Percentiles rank a stretch among this genome's conserved stretches.
Conservation (phyloP, 1,140 invertebrate species). For the Harpegnathos saltator region DNA sequence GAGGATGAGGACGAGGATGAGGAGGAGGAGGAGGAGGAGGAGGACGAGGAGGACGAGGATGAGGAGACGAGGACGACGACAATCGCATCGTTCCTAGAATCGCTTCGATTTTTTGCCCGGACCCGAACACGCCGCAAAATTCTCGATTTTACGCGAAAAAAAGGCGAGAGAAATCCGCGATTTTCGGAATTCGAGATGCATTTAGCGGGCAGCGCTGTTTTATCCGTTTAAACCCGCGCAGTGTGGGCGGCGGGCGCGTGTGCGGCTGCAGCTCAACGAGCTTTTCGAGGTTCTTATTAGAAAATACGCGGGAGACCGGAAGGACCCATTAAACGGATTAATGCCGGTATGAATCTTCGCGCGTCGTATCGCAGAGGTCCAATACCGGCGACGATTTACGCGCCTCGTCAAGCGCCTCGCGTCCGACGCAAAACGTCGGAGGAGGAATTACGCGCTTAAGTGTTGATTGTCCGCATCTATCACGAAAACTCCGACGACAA, state of each 20-base stretch:
- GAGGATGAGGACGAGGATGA: constrained; percentile 17
- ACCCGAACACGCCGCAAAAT: constrained; percentile 14
- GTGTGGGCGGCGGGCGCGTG: no score
- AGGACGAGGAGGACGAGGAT: no score
- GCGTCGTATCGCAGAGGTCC: no score
- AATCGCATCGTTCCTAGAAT: constrained; percentile 21
- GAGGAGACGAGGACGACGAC: constrained; percentile 16
- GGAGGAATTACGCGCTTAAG: constrained; percentile 33
- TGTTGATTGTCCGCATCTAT: constrained; percentile 49
- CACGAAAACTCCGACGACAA: constrained; percentile 24
- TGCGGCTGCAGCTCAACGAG: not conserved
- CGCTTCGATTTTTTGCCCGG: constrained; percentile 48
- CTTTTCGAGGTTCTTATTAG: not conserved
- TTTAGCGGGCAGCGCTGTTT: not conserved
- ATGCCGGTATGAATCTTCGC: not conserved
- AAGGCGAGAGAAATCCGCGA: not conserved
- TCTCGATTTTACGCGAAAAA: constrained; percentile 18
- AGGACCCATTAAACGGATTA: not conserved
- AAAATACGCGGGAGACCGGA: not conserved
- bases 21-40: no score
- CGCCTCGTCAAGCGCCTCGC: constrained; percentile 5
- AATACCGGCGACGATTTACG: not conserved
- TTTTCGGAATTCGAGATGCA: constrained; percentile 4
- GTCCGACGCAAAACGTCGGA: not conserved
- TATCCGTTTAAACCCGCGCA: not conserved